Evolutionary conservation across 2,888 invertebrate species (phyloP).

Genomic region (Anodontia alba): DNA sequence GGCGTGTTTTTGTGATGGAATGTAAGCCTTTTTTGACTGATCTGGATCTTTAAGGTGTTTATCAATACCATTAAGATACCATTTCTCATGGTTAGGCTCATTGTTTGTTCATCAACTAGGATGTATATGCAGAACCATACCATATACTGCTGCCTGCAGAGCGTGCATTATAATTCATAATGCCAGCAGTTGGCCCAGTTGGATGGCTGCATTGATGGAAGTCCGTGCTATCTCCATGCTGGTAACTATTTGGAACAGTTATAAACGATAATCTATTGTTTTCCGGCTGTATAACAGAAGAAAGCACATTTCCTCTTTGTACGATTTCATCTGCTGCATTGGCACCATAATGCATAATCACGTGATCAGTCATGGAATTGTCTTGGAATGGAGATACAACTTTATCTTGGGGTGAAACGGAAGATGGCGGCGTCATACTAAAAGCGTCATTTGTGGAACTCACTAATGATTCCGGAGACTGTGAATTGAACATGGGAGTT

Average conservation of each 20-base stretch:
- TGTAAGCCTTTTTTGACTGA: too few relatives aligned
- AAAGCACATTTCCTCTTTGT: background rate
- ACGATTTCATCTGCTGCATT: background rate
- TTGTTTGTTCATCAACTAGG: too few relatives aligned
- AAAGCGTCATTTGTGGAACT: slow-evolving; percentile 86
- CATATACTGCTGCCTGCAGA: slow-evolving; percentile 32
- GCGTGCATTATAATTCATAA: slow-evolving; percentile 7
- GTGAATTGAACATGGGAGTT: slow-evolving; percentile 30
- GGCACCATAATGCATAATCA: background rate
- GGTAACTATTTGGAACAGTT: background rate
- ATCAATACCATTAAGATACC: too few relatives aligned
- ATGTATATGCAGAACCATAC: slow-evolving; percentile 37
- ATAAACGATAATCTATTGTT: background rate
- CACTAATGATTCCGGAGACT: slow-evolving; percentile 61
- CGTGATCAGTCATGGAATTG: background rate
- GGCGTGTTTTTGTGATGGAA: too few relatives aligned
- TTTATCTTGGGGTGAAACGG: slow-evolving; percentile 96
- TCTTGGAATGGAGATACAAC: slow-evolving; percentile 63
- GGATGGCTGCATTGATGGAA: slow-evolving; percentile 1
- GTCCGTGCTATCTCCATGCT: background rate
- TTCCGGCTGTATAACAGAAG: background rate
- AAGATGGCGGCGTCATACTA: slow-evolving; percentile 97
- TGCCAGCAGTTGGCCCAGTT: slow-evolving; percentile 5
- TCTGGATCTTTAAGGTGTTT: too few relatives aligned
- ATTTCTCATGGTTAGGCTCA: too few relatives aligned